Conservation (phyloP, 2,888 invertebrate genomes). For the Dione juno region DNA sequence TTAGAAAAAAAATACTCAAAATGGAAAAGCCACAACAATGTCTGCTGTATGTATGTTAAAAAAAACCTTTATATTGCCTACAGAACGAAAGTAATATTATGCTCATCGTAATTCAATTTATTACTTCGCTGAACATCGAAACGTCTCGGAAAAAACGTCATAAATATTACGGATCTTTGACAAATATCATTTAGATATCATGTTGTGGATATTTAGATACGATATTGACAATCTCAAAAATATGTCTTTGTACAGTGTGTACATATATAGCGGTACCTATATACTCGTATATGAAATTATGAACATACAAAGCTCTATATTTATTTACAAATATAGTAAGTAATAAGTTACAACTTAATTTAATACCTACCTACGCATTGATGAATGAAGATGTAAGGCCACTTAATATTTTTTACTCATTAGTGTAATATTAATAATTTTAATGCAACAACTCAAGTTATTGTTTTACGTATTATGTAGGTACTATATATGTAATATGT, state of each 20-base stretch:
- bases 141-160: conserved; percentile 27
- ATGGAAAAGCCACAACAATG: not conserved
- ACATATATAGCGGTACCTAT: not conserved
- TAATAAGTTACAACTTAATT: not conserved
- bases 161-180: conserved; percentile 25
- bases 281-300: not conserved
- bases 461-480: too few relatives aligned
- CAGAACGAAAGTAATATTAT: conserved; percentile 24
- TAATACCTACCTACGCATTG: not conserved
- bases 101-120: conserved; percentile 39
- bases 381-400: not conserved
- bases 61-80: not conserved
- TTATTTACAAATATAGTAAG: not conserved
- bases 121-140: conserved; percentile 36
- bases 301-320: not conserved
- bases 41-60: not conserved
- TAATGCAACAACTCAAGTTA: too few relatives aligned
- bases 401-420: not conserved
- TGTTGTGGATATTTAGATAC: not conserved
- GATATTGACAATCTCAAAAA: not conserved
- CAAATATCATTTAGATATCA: conserved; percentile 27
- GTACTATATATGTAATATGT: not conserved
- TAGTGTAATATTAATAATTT: not conserved
- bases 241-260: not conserved
- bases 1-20: conserved; percentile 18